phyloP scores from a whole-genome alignment of 2,113 vertebrate genomes.

The Oryzias woworae region DNA sequence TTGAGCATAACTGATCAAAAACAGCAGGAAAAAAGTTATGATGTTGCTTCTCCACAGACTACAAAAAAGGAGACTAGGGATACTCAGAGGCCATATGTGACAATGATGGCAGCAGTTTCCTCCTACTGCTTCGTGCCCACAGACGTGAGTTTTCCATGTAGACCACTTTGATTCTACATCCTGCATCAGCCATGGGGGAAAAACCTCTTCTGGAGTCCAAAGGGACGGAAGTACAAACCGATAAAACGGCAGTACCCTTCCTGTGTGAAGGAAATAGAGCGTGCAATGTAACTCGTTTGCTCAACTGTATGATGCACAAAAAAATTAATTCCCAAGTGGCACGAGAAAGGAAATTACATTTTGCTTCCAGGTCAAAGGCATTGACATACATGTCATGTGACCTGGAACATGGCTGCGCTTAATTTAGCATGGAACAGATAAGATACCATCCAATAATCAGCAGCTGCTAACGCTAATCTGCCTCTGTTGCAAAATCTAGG shows the following conservation, averaged over 20 bases:
- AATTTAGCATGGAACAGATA: conserved; percentile 2
- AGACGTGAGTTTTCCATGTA: conserved; percentile 4
- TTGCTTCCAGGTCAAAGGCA: conserved; percentile 40
- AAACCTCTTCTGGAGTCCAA: conserved; percentile 15
- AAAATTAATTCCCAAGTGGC: conserved; percentile 11
- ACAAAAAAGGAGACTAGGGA: conserved; percentile 6
- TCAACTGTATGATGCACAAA: conserved; percentile 14
- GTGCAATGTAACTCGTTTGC: conserved; percentile 22
- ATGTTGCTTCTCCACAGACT: conserved; percentile 18
- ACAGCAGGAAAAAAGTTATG: background rate
- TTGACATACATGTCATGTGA: conserved; percentile 8
- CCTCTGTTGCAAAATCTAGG: no score
- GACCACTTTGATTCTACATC: conserved; percentile 18
- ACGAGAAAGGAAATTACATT: conserved; percentile 25
- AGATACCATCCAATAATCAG: no score
- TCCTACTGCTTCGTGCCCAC: conserved; percentile 8
- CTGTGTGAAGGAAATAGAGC: conserved; percentile 22
- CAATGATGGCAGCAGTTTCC: background rate
- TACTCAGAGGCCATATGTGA: conserved; percentile 26
- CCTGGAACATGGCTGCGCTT: conserved; percentile 22
- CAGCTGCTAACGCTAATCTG: no score
- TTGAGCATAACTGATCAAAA: conserved; percentile 4
- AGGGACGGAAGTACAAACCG: conserved; percentile 40
- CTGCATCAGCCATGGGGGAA: conserved; percentile 30
- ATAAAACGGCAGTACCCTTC: conserved; percentile 36